A percentile compares a stretch with the other conserved stretches of the same genome.
phyloP scores from a whole-genome alignment of 2,888 invertebrate species.

The Emesis furor region DNA sequence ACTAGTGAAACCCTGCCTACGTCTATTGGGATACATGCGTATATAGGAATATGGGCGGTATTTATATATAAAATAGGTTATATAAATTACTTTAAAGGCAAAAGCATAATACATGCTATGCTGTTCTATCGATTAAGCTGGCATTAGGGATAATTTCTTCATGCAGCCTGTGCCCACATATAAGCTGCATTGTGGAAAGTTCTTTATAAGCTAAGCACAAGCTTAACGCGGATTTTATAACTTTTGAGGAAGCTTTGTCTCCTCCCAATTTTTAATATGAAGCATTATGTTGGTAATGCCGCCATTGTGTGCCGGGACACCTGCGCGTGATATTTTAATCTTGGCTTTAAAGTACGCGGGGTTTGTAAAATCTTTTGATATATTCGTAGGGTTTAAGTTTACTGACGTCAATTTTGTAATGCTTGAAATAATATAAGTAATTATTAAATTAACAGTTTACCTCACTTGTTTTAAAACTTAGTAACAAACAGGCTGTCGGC shows the following conservation, averaged over 20 bases:
- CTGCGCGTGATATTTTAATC: constrained; percentile 18
- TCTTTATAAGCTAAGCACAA: constrained; percentile 35
- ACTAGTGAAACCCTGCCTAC: no score
- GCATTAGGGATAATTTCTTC: background rate
- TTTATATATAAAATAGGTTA: no score
- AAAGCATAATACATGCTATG: no score
- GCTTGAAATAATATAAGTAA: no score
- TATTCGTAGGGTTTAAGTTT: no score
- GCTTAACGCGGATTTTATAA: constrained; percentile 72
- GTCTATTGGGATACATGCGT: no score
- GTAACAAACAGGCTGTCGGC: no score
- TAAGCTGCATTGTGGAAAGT: constrained; percentile 28
- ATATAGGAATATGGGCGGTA: no score
- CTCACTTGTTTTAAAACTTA: no score
- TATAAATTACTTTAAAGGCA: no score
- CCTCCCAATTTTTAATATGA: constrained; percentile 77
- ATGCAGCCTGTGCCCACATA: background rate
- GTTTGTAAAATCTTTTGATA: background rate
- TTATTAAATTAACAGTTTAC: no score
- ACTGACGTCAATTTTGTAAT: no score
- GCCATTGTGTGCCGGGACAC: constrained; percentile 60
- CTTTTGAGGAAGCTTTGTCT: constrained; percentile 71
- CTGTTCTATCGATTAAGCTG: background rate
- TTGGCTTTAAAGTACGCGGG: constrained; percentile 4
- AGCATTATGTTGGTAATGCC: constrained; percentile 65